Conservation (phyloP, 1,140 invertebrate genomes). For the Laupala kohalensis region DNA sequence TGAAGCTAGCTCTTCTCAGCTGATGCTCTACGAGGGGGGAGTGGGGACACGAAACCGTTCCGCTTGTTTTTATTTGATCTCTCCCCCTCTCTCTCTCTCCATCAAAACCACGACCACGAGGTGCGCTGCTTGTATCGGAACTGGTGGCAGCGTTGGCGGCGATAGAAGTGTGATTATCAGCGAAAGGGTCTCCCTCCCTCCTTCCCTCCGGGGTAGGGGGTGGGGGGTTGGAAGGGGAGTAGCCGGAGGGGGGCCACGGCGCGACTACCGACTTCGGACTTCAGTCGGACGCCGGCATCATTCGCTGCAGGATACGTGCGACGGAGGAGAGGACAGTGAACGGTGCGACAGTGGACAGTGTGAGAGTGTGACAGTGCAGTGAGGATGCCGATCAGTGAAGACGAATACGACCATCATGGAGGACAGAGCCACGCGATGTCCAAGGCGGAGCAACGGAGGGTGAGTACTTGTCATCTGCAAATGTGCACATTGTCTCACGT, state of each 20-base stretch:
- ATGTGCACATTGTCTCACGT: not conserved
- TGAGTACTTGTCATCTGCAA: not conserved
- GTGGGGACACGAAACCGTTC: no score
- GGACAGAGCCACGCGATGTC: slow-evolving; percentile 1
- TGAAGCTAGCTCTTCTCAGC: no score
- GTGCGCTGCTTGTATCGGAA: no score
- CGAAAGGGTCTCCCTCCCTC: not conserved
- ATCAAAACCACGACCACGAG: not conserved
- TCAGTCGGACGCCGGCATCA: not conserved
- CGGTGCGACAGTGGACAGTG: not conserved
- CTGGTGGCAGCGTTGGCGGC: no score
- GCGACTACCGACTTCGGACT: no score
- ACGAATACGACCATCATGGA: slow-evolving; percentile 1
- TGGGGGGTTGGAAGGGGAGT: no score
- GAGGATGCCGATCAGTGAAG: slow-evolving; percentile 2
- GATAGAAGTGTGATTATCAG: not conserved
- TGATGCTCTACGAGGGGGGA: no score
- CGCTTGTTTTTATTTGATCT: no score
- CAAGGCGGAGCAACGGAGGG: slow-evolving; percentile 9
- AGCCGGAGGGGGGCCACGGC: no score
- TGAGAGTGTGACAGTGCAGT: not conserved
- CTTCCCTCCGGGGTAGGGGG: no score
- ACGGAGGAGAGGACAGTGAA: not conserved
- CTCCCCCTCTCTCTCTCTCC: no score
- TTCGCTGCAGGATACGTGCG: not conserved